Base-by-base conservation (phyloP, 1,140 invertebrate genomes). In the Euwallacea fornicatus region DNA sequence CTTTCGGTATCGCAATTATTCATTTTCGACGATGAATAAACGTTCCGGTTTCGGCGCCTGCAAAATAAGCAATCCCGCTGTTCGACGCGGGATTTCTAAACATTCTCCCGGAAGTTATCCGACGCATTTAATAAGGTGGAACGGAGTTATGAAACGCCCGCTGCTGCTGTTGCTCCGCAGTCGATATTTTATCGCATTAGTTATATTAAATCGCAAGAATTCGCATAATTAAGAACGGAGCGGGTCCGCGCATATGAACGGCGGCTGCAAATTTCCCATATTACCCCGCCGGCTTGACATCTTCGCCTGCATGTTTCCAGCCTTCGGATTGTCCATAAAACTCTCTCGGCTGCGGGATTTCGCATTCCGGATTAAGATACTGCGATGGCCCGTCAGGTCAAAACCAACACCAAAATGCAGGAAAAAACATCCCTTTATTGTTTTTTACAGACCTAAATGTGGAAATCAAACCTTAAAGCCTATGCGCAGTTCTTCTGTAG, bases 91-190 rank as follows among this genome's bases (percentile, higher is more conserved):
- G 46, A 64, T 64, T 64, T 64, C 62, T 64, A 64, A 64, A 64
- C 47, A 50, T 64, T 64, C n/a, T 53, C 11, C 13, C 44, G 62
- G 21, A 64, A 64, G 62, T 64, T 64, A 64, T 64, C 46, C 62
- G 62, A 64, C 62, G 62, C 47, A 64, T 64, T 64, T 64, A 64
- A 64, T 64, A 64, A 64, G 62, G 62, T 64, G 46, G 44, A 59
- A 33, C 15, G 62, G 62, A 53, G 47, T 46, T 46, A 62, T 62
- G 60, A 62, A 62, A 62, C 42, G 15, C 58, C 58, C n/a, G 58
- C 15, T 33, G 21, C 58, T 42, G 33, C 58, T 33, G 60, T 62
- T 62, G 62, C 47, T 53, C 15, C 46, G 53, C 44, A 53, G 62
- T 50, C 62, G 62, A 64, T 64, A 64, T 64, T 64, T 64, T 53